Base-by-base conservation (phyloP, 2,113 vertebrate genomes). In the Callionymus lyra region DNA sequence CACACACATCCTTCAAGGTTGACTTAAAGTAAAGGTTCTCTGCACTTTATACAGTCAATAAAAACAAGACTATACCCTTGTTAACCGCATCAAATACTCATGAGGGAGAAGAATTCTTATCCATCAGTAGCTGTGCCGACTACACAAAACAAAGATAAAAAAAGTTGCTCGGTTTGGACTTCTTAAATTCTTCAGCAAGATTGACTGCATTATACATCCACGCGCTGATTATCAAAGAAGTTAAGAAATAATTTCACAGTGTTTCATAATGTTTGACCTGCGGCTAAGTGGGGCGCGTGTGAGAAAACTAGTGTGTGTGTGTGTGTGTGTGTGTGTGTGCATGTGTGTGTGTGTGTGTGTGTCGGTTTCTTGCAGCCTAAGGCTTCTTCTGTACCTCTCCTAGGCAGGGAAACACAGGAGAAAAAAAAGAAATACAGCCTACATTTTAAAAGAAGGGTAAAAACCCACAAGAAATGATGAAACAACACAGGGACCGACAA, bases 201-300 rank as follows among this genome's bases (percentile, higher is more conserved):
- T 41, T 1, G 1, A 31, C 43, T 40, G 52, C 21, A 34, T 53
- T 60, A 51, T 38, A 52, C 67, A 68, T 59, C n/a, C 31, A 43
- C 17, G 42, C 41, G 27, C 35, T 37, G 53, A 59, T 54, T 34
- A 31, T 64, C 43, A 68, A 75, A 56, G n/a, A 63, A 36, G 56
- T 50, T 53, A 48, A 56, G 67, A 76, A 63, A 72, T 66, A 2
- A 76, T 82, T 77, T 70, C 79, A 71, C 34, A 19, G 52, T 1
- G 10, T 82, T 82, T 76, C 79, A 43, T 72, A 72, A 77, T 68
- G 40, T 56, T 45, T 59, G 65, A 77, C 76, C 74, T 58, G 63
- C 51, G 27, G 67, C 65, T 54, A 51, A 54, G 32, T 40, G 38
- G 6, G 53, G 44, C 68, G 61, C 39, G 31, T 27, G 21, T 27